Evolutionary conservation across 2,113 vertebrate species (phyloP).

Genomic region (Callocephalon fimbriatum): DNA sequence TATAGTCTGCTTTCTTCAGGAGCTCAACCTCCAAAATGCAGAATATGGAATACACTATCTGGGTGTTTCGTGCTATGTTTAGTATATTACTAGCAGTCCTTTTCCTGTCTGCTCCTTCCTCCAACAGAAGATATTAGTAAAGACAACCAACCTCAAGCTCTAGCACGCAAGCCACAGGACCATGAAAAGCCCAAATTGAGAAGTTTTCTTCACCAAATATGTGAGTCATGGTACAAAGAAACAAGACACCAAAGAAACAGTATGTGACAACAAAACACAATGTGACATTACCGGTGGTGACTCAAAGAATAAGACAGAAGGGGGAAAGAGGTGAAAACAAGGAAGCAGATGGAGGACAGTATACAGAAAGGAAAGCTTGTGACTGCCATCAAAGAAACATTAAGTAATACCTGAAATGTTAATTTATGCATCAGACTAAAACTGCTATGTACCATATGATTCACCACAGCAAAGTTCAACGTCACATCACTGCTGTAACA

Average conservation of each 20-base stretch:
- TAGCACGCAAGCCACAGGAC: rapidly evolving
- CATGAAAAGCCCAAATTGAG: rapidly evolving
- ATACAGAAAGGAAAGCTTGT: background rate
- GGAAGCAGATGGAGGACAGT: background rate
- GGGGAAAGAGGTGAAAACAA: background rate
- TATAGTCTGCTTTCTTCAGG: background rate
- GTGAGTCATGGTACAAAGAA: background rate
- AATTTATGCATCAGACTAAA: background rate
- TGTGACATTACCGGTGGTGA: rapidly evolving
- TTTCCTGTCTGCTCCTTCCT: background rate
- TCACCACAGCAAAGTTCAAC: background rate
- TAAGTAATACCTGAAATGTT: background rate
- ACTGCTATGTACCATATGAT: rapidly evolving
- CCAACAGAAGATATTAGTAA: background rate
- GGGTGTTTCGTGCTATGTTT: rapidly evolving
- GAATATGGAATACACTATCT: rapidly evolving
- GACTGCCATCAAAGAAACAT: background rate
- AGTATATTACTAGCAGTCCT: background rate
- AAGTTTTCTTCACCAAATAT: background rate
- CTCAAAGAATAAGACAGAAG: background rate
- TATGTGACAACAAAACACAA: background rate
- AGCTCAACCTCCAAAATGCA: background rate
- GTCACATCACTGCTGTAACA: background rate
- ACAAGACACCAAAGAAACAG: background rate
- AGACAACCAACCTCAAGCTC: background rate